Evolutionary conservation across 2,113 vertebrate species (phyloP), one percentile per base, ranked within the genome.

Genomic region (Thunnus thynnus): DNA sequence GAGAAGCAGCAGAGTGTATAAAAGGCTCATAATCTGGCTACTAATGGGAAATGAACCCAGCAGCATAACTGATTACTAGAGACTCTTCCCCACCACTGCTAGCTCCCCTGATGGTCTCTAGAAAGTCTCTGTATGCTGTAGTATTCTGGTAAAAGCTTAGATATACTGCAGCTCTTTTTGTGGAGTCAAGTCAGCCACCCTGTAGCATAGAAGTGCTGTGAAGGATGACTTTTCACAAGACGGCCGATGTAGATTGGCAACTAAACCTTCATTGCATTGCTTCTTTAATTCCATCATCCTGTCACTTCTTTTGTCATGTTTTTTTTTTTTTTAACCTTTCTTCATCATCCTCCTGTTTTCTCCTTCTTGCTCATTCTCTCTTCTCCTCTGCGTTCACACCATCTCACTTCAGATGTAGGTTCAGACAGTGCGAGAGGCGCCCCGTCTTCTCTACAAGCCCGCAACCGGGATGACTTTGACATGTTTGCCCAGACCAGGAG

Each of bases 401-500:
- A 8, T 78, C 25, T 76, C 32, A 41, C 41, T 83, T 20, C 90
- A 99, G 98, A 98, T 85, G 87, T 99, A 72, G 95, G 95, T 3
- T 88, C 96, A 9, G 96, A 96, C 82, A 97, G 93, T 0, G 95
- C 96, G 78, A 97, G 95, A 11, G 93, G 96, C 18, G 97, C 97
- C 1, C 94, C 97, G 82, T 94, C 97, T 66, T 94, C 97, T 18
- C 94, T 97, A 17, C 93, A 96, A 10, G 92, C 92, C 67, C 94
- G 89, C 72, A 95, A 96, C 76, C 94, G 87, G 0, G 97, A 99
- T 0, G 96, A 98, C 91, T 99, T 99, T 32, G 98, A 99, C 95
- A 97, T 97, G 97, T 99, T 99, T 76, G 96, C 98, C 32, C 98
- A 99, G 91, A 98, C 97, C 13, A 96, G 97, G 94, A 95, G 94